A percentile compares a stretch with the other conserved stretches of the same genome.
Conservation (phyloP, 2,888 invertebrate genomes). For the Camptogramma bilineatum region DNA sequence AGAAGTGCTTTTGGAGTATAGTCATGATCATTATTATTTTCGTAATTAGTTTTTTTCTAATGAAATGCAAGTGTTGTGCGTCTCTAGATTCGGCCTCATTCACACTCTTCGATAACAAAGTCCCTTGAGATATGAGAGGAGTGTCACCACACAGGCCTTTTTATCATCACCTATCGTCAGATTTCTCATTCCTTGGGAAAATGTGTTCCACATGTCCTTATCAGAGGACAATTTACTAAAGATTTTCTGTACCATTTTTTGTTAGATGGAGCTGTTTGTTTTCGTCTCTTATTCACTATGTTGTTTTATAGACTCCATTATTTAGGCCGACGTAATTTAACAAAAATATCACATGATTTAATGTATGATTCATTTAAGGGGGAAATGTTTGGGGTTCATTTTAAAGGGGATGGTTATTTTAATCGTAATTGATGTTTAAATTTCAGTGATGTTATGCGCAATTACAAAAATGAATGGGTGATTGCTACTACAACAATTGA, state of each 20-base stretch:
- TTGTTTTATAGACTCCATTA: background rate
- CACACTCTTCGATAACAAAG: slow-evolving; percentile 39
- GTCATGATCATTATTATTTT: too few species aligned
- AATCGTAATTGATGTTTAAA: too few species aligned
- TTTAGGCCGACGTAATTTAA: background rate
- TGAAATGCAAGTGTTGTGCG: background rate
- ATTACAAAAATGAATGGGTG: too few species aligned
- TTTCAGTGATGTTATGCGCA: too few species aligned
- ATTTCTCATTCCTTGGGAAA: slow-evolving; percentile 46
- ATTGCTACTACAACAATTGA: too few species aligned
- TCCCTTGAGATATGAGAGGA: slow-evolving; percentile 48
- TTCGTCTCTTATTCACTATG: background rate
- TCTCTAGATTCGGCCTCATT: slow-evolving; percentile 6
- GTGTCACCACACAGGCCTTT: slow-evolving; percentile 43
- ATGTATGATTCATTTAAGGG: too few species aligned
- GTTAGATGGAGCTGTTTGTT: background rate
- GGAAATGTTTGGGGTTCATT: too few species aligned
- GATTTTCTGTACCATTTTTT: slow-evolving; percentile 7
- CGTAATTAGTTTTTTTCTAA: too few species aligned
- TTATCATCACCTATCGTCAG: slow-evolving; percentile 48
- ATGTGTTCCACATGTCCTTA: slow-evolving; percentile 34
- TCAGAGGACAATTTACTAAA: slow-evolving; percentile 30
- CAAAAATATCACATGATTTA: too few species aligned
- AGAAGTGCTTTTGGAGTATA: too few species aligned
- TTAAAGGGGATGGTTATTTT: too few species aligned